Evolutionary conservation across 2,797 vertebrate genomes (phyloP), one percentile per base, ranked within the genome.

Genomic region (Amniataba percoides): DNA sequence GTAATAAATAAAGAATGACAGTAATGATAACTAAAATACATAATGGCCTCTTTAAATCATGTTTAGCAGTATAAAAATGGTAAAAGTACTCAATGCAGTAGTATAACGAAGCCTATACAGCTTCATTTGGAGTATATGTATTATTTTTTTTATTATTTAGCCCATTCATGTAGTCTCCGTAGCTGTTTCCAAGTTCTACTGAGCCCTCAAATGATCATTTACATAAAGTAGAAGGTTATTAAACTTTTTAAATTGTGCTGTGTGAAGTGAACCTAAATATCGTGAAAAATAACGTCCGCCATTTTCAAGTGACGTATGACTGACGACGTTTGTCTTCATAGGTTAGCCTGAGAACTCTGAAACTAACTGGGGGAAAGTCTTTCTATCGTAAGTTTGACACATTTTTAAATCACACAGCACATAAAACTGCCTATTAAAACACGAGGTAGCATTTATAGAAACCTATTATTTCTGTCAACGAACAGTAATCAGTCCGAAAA

Each of bases 381-480:
- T 23, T 19, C 8, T 3, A 36, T 0, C 3, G 81, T 83, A 74
- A 78, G 81, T 74, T 12, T 64, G 0, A 2, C 21, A 12, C 19
- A 23, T 12, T 51, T 27, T 21, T 2, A 14, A 2, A 31, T 4
- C 0, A 23, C 1, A n/a, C 3, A 10, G 9, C 18, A 21, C 1
- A 14, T 19, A 0, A 31, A 19, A 21, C 1, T 4, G 36, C 0
- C 13, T 5, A 5, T 9, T 46, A 14, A 19, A 23, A 5, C 1
- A 0, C 2, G 2, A 25, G 3, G 0, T 21, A 19, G 5, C 14
- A 11, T 10, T n/a, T 39, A 0, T 19, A n/a, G 0, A 19, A 4
- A 13, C 1, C 0, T 31, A 1, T 2, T 21, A 5, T 65, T 59
- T 1, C 40, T 6, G 5, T 63, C 19, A 12, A 46, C 16, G 10